Evolutionary conservation across 37 sponge, comb jelly and placozoan species (phyloP).

Genomic region (Crambe crambe): DNA sequence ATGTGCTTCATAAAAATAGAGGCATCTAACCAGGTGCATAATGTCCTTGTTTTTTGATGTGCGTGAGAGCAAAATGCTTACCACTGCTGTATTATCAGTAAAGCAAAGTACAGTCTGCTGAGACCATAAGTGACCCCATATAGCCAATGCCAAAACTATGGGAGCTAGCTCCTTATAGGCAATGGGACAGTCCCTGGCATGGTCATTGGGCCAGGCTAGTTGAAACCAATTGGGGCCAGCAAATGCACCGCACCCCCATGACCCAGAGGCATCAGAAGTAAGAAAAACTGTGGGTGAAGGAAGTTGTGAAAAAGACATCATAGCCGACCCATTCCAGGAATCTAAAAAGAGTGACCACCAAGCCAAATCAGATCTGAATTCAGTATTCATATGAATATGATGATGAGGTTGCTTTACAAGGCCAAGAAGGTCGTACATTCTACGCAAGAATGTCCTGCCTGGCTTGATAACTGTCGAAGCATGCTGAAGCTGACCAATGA

Average conservation of each 20-base stretch:
- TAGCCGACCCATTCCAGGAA: not conserved
- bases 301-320: not conserved
- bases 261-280: not conserved
- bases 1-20: not conserved
- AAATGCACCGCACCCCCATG: not conserved
- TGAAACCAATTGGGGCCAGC: not conserved
- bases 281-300: not conserved
- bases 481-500: not conserved
- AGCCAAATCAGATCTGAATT: not conserved
- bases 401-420: not conserved
- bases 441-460: not conserved
- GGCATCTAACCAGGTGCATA: not conserved
- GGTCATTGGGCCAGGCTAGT: not conserved
- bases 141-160: not conserved
- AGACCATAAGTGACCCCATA: not conserved
- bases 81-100: not conserved
- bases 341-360: not conserved
- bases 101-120: not conserved
- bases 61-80: not conserved
- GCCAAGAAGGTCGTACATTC: not conserved
- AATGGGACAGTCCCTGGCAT: not conserved
- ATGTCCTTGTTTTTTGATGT: no score
- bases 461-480: not conserved
- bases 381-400: not conserved
- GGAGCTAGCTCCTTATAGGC: not conserved